Conservation (phyloP, 2,888 invertebrate genomes). For the Drosophila prostipennis region DNA sequence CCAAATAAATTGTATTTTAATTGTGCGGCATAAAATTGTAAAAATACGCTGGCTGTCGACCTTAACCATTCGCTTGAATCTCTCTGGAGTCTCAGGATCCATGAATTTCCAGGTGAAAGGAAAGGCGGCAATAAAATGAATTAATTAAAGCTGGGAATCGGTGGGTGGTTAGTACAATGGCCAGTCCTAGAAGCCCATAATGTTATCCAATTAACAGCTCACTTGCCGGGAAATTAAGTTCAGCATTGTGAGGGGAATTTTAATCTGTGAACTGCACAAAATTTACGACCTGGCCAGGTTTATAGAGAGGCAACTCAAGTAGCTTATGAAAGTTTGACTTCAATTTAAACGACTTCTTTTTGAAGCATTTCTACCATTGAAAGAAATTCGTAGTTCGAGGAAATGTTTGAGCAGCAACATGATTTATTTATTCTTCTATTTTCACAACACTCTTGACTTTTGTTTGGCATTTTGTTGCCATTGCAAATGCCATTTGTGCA, state of each 20-base stretch:
- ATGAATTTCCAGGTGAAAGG: slow-evolving; percentile 37
- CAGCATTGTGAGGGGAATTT: slow-evolving; percentile 22
- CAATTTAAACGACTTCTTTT: neutral
- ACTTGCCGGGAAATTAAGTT: slow-evolving; percentile 23
- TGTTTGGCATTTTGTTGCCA: slow-evolving; percentile 8
- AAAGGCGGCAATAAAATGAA: slow-evolving; percentile 39
- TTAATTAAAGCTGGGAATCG: slow-evolving; percentile 32
- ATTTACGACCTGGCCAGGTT: slow-evolving; percentile 15
- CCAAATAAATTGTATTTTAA: slow-evolving; percentile 70
- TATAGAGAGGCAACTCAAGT: no score
- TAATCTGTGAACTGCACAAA: slow-evolving; percentile 13
- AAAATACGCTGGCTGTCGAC: slow-evolving; percentile 30
- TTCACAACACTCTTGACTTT: neutral
- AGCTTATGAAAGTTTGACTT: neutral
- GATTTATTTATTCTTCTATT: neutral
- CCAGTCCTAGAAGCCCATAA: slow-evolving; percentile 23
- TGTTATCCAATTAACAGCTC: slow-evolving; percentile 36
- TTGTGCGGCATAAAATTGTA: slow-evolving; percentile 56
- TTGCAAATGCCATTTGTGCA: slow-evolving; percentile 9
- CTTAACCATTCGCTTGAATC: slow-evolving; percentile 16
- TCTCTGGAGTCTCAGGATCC: slow-evolving; percentile 8
- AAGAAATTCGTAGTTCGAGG: neutral
- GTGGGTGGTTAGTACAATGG: slow-evolving; percentile 26
- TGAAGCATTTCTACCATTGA: neutral
- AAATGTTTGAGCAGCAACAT: neutral